Conservation (phyloP, 2,797 vertebrate species). For the Eupleurogrammus muticus region DNA sequence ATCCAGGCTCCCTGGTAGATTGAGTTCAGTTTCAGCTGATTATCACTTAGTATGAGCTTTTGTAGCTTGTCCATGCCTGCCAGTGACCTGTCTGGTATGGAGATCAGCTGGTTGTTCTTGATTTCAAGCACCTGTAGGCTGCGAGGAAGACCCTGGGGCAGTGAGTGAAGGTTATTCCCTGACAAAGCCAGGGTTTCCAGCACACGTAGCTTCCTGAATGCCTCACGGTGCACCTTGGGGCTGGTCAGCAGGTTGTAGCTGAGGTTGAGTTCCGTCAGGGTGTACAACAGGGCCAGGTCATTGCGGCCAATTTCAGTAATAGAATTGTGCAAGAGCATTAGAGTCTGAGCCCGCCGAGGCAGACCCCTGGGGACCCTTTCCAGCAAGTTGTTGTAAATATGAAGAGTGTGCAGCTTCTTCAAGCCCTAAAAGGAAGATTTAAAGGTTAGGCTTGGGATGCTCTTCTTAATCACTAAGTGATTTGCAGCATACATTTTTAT, state of each 20-base stretch:
- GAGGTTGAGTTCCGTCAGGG: conserved; percentile 95
- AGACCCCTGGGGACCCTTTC: conserved; percentile 93
- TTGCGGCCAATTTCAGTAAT: conserved; percentile 92
- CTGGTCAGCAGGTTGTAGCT: conserved; percentile 96
- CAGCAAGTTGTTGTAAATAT: conserved; percentile 96
- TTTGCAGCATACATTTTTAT: no score
- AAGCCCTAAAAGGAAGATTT: conserved; percentile 81
- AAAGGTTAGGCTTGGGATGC: not conserved
- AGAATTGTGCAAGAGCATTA: conserved; percentile 95
- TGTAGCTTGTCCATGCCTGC: conserved; percentile 90
- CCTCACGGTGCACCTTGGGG: conserved; percentile 88
- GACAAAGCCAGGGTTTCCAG: conserved; percentile 93
- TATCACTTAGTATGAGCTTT: conserved; percentile 91
- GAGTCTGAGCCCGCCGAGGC: conserved; percentile 93
- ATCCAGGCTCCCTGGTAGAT: conserved; percentile 92
- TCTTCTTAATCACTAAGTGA: no score
- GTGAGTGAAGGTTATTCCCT: conserved; percentile 87
- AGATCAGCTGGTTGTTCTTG: conserved; percentile 90
- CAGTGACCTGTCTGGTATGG: conserved; percentile 88
- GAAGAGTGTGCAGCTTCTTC: conserved; percentile 96
- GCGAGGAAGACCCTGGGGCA: conserved; percentile 92
- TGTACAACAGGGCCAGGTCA: conserved; percentile 91
- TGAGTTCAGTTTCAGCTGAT: conserved; percentile 91
- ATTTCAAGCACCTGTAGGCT: conserved; percentile 90
- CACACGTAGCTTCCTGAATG: conserved; percentile 93